Evolutionary conservation across 1,140 invertebrate genomes (phyloP), one percentile per base, ranked within the genome.

Genomic region (Steinernema feltiae): DNA sequence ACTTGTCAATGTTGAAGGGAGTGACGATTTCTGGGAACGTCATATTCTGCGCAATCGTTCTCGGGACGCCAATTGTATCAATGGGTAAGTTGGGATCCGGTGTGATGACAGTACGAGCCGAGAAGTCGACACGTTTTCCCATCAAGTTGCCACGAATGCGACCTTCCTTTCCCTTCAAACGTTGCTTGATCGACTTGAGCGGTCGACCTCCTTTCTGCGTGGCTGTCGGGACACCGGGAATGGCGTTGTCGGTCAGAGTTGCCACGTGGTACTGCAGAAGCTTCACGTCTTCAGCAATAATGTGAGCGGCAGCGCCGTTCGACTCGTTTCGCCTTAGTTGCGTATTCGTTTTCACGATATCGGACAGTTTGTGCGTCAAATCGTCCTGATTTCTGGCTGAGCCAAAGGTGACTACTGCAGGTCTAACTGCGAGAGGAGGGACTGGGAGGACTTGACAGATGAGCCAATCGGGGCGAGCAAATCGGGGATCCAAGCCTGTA

Each of bases 91-190:
- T 99, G 0, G 97, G 97, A 91, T 99, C 97, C 0, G 97, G 96
- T 7, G 97, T 99, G 85, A 99, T 99, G 78, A 99, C 97, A 84
- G 97, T 99, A 88, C 97, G 91, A 3, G 95, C 97, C 0, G 96
- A 99, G 85, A 99, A 99, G 84, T 99, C 97, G 0, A 99, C 97
- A 89, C 97, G 94, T 87, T 99, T 99, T 75, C 97, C 97, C 97
- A 99, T 99, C 80, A 99, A 90, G 87, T 99, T 99, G 82, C 97
- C 97, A 88, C 97, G 89, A 83, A 99, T 98, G 83, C 97, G 89
- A 0, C 97, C 97, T 91, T 99, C 96, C 88, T 99, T 99, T 32
- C 90, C 90, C 82, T 91, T 91, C 32, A 91, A 82, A 41, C 91
- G 83, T 76, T 90, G 88, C 88, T 99, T 99, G 21, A 99, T 91